Base-by-base conservation (phyloP, 1,140 invertebrate species). In the Drosophila bocki region DNA sequence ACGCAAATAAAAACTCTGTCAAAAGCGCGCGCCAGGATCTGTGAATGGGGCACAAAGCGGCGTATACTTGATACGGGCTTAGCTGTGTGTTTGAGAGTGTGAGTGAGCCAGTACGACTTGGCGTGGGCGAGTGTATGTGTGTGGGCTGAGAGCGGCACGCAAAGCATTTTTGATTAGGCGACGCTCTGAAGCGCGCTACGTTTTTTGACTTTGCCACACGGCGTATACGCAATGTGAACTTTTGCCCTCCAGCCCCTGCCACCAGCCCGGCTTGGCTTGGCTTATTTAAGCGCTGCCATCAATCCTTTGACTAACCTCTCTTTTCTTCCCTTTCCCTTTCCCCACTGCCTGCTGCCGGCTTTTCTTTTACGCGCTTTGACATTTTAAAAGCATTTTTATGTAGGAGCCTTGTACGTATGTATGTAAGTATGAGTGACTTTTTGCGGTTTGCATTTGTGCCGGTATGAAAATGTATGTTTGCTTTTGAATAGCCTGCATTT, bases 301-400 rank as follows among this genome's bases (percentile, higher is more conserved):
- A 91, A 82, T 82, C 81, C 85, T 90, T 90, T 90, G 85, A 57
- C 81, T 75, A 62, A 59, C 61, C 64, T 47, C 54, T 29, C 1
- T 39, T 6, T 7, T 1, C 44, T 13, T 1, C 3, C 56, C 13
- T 19, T 0, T 22, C 11, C 45, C 11, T 17, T 44, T 48, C 32
- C 50, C 47, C 9, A 8, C 26, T 33, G 4, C 65, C 37, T n/a
- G 47, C 37, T 19, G 48, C 9, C 45, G 50, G 69, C 75, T 81
- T 79, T 83, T 83, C 83, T 75, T 87, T 76, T 76, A 82, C 75
- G 70, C 86, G 81, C 85, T 90, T 90, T 90, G 85, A 90, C 85
- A 91, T 90, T 90, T 91, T 91, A 91, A 90, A 90, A 90, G 86
- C 85, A 85, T 88, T 88, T 88, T 85, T 81, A 85, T 88, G 85